Evolutionary conservation across 2,888 invertebrate genomes (phyloP), one percentile per base, ranked within the genome.

Genomic region (Neoscelio sp.): DNA sequence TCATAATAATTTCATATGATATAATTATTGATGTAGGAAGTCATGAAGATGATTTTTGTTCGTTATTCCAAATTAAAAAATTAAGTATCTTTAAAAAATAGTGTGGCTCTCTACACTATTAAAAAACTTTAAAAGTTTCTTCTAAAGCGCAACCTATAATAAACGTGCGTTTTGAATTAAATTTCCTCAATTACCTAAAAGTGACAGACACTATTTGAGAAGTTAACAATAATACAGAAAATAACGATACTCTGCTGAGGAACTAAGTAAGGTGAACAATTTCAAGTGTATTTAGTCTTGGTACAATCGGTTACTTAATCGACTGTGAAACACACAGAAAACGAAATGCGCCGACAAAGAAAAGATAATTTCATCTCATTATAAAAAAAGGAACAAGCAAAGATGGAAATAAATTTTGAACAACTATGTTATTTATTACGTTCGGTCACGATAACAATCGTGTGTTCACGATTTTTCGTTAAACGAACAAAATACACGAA

Each of bases 291-390:
- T 56, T 73, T 73, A 56, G 46, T 38, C 23, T 12, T 10, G 12
- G 20, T 44, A n/a, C 28, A 46, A 20, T 35, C 58, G 50, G 58
- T 58, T 74, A 42, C 33, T 65, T 67, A 42, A 67, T 74, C 58
- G 58, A 38, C 42, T 35, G 30, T 33, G 60, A 38, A 60, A 67
- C 67, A 60, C 42, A 28, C 50, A 3, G 50, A 40, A 48, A 73
- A 48, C 64, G 46, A 50, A 58, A 33, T 8, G 8, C 42, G 10
- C 46, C n/a, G 48, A 67, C 58, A 67, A 75, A 75, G 52, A 26
- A 48, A 75, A 67, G 60, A 67, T 58, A 75, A 75, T 75, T 67
- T 75, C 60, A 46, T 50, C 60, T 67, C 67, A 60, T 60, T 67
- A 17, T 20, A n/a, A 26, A 60, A 60, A 64, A 58, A 52, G 56